Evolutionary conservation across 2,113 vertebrate genomes (phyloP), one percentile per base, ranked within the genome.

Genomic region (Sarotherodon lohbergeri): DNA sequence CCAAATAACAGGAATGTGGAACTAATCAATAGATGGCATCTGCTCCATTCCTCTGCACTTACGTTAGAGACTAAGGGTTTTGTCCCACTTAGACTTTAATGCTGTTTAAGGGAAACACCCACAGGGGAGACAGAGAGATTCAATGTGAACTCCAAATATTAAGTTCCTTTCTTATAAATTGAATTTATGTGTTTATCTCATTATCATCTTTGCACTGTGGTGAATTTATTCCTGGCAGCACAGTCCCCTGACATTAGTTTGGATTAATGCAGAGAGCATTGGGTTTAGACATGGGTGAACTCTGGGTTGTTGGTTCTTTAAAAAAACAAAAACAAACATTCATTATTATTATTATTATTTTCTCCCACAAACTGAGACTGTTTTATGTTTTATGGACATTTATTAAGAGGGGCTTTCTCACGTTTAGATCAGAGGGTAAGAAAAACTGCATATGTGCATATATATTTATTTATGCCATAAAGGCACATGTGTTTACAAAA

Each of bases 11-110:
- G 52, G 19, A 88, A 85, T 52, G 22, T 90, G 87, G 83, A 94
- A 85, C 71, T 39, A 81, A 91, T 89, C 81, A 81, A 54, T 66
- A 43, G 82, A 81, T 55, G 80, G 17, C 80, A 82, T 82, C 82
- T 76, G 32, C 12, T 13, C 9, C 39, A 1, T n/a, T 39, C 29
- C 12, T 73, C 50, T 85, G 24, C 54, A 32, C 5, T 61, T 13
- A 63, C 12, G 4, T 5, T 4, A 36, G 19, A 41, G 52, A 43
- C n/a, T 39, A 24, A 41, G 10, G 32, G 11, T 36, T 73, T 46
- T 71, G 56, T 61, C 32, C 61, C 22, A 39, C 68, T 68, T 10
- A 76, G 43, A 34, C 5, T 43, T 13, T 36, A 27, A 82, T 14
- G 16, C 71, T 50, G 16, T 50, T 50, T 50, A 50, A 78, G 27